A percentile compares a stretch with the other conserved stretches of the same genome.
phyloP scores from a whole-genome alignment of 2,888 invertebrate genomes.

The Eulithis testata region DNA sequence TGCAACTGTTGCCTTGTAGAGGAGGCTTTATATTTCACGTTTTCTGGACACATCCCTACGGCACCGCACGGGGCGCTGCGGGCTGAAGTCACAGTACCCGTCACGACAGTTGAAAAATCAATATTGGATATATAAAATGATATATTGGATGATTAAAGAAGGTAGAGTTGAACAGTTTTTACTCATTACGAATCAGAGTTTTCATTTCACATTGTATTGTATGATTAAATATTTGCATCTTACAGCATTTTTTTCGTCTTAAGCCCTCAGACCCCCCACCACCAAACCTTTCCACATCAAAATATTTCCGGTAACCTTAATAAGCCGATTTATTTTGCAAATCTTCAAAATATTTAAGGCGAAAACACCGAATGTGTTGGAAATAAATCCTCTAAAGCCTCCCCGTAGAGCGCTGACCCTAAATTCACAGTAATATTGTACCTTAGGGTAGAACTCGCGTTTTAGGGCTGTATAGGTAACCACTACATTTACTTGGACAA shows the following conservation, averaged over 20 bases:
- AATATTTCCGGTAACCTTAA: conserved; percentile 23
- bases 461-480: conserved; percentile 44
- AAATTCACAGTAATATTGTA: conserved; percentile 44
- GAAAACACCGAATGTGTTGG: conserved; percentile 47
- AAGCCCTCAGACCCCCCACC: conserved; percentile 6
- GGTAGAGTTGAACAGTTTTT: no score
- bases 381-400: conserved; percentile 52
- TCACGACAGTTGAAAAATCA: no score
- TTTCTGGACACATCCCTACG: no score
- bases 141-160: no score
- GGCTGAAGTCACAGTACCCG: no score
- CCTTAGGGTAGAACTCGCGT: conserved; percentile 48
- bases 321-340: conserved; percentile 38
- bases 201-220: no score
- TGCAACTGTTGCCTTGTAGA: no score
- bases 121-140: no score
- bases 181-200: no score
- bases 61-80: no score
- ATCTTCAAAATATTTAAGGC: conserved; percentile 47
- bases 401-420: conserved; percentile 48
- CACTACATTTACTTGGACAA: conserved; percentile 15
- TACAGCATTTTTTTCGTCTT: not conserved
- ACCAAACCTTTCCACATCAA: conserved; percentile 17
- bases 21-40: not conserved
- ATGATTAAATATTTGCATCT: no score